Percentiles rank a stretch among this genome's conserved stretches.
Evolutionary conservation across 2,888 invertebrate species (phyloP).

Genomic region (Capitulum mitella): DNA sequence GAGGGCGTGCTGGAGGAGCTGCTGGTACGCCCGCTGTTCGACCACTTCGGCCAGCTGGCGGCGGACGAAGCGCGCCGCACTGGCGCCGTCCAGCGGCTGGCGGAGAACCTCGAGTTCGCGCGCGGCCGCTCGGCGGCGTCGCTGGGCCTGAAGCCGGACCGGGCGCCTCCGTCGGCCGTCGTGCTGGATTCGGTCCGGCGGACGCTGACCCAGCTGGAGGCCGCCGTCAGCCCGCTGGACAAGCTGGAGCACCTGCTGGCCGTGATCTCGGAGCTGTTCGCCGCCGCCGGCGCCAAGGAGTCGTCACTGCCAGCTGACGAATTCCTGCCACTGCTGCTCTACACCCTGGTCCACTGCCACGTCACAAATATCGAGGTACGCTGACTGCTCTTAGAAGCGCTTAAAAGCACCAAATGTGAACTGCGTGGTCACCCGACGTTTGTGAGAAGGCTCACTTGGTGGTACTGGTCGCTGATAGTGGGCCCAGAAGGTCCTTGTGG

Average conservation of each 20-base stretch:
- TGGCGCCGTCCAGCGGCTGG: constrained; percentile 34
- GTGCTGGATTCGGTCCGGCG: neutral
- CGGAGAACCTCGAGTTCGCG: constrained; percentile 33
- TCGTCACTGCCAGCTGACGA: constrained; percentile 69
- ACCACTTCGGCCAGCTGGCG: constrained; percentile 33
- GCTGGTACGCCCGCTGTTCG: constrained; percentile 62
- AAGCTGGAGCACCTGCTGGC: constrained; percentile 84
- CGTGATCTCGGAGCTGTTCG: constrained; percentile 72
- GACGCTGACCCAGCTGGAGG: constrained; percentile 68
- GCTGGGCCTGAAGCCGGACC: constrained; percentile 28
- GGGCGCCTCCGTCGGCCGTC: neutral
- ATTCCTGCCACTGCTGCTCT: constrained; percentile 81
- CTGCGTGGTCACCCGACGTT: too few species aligned
- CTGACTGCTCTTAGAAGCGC: too few species aligned
- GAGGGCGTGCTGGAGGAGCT: constrained; percentile 90
- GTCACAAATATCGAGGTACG: constrained; percentile 67
- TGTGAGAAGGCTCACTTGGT: too few species aligned
- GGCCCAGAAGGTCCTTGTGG: too few species aligned
- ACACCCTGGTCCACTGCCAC: constrained; percentile 79
- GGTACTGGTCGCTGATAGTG: too few species aligned
- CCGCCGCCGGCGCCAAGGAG: constrained; percentile 38
- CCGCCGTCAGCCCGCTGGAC: constrained; percentile 83
- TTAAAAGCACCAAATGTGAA: too few species aligned
- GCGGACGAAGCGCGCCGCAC: constrained; percentile 32
- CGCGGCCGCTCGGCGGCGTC: constrained; percentile 29